Conservation (phyloP, 1,140 invertebrate genomes). For the Aleiodes sp. region DNA sequence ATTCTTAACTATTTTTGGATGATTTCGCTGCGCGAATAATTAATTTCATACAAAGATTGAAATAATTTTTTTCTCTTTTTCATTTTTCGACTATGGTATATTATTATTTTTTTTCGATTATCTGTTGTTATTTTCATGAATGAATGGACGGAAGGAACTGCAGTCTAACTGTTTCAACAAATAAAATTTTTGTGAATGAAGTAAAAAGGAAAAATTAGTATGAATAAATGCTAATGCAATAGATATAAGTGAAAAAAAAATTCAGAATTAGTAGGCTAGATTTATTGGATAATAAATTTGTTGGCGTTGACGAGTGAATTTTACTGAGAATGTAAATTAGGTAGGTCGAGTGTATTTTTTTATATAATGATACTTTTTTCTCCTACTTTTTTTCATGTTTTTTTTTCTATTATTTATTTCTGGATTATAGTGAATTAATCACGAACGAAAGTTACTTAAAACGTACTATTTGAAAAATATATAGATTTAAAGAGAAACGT, state of each 20-base stretch:
- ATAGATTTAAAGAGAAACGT: too few species aligned
- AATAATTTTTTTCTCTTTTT: too few species aligned
- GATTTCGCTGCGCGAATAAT: background rate
- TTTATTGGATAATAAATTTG: background rate
- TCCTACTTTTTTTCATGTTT: too few species aligned
- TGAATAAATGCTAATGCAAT: background rate
- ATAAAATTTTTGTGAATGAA: too few species aligned
- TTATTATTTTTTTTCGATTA: too few species aligned
- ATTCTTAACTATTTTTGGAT: background rate
- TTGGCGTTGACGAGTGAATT: background rate
- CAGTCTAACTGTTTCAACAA: too few species aligned
- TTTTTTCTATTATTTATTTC: background rate
- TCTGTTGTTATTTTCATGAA: too few species aligned
- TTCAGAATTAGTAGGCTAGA: background rate
- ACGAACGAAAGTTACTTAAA: background rate
- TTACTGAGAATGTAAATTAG: background rate
- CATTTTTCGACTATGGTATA: too few species aligned
- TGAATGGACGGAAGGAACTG: too few species aligned
- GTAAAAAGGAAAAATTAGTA: background rate
- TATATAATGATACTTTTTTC: background rate
- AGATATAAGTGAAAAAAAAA: too few species aligned
- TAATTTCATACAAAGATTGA: too few species aligned
- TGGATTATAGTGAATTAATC: background rate
- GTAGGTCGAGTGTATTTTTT: constrained; percentile 11
- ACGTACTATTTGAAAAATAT: too few species aligned